Base-by-base conservation (phyloP, 1,140 invertebrate species). In the Antheraea mylitta region DNA sequence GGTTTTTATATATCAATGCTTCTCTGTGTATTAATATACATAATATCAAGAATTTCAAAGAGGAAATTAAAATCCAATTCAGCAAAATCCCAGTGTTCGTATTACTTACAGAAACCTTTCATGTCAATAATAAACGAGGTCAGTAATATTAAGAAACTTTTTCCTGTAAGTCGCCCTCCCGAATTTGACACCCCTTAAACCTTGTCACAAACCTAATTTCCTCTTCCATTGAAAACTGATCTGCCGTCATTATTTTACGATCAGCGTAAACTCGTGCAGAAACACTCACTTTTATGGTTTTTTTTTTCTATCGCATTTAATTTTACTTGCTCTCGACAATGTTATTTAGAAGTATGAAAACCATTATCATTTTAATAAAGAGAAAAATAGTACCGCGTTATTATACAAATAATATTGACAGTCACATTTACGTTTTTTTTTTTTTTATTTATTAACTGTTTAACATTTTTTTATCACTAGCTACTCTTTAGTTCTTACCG, bases 401-500 rank as follows among this genome's bases (percentile, higher is more conserved):
- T 59, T 37, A 16, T 58, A 67, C 63, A 48, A 69, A 62, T 64
- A 68, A 69, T 38, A 63, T 60, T 67, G 59, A 67, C 68, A 64
- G 42, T 19, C 71, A 73, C 67, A 64, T 59, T 65, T 65, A 65
- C 65, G 45, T 66, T 66, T 68, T 64, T 66, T 61, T 66, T 71
- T 66, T 30, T 30, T 30, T 30, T 30, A 1, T 30, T 30, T 2
- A 30, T 30, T 30, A 67, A 74, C 71, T 65, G 64, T 71, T 68
- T 69, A 68, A 75, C 65, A 75, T 60, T 74, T 69, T 58, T 79
- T 73, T 61, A 77, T 75, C 69, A 67, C 81, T 85, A 83, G 67
- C 80, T 82, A 80, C 48, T 79, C 48, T 73, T 80, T 76, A 79
- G 76, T 81, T 79, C 75, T 73, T 64, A 75, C 68, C 38, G 30